Evolutionary conservation across 2,113 vertebrate genomes (phyloP).

Genomic region (Potamarius usumacintae): DNA sequence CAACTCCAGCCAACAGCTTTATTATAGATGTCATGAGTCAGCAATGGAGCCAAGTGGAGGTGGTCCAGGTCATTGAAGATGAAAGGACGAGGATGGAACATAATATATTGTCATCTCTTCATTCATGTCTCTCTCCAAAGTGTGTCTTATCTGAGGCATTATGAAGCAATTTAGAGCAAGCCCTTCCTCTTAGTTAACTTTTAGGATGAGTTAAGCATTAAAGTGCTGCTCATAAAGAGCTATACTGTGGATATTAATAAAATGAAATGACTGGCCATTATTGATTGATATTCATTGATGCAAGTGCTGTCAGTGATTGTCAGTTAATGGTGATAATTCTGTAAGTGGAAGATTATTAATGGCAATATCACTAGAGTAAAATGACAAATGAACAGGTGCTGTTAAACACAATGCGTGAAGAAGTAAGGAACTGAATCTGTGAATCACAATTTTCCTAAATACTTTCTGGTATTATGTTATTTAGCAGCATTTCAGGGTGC

Average conservation of each 20-base stretch:
- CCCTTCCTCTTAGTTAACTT: slow-evolving; percentile 47
- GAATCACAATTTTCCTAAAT: neutral
- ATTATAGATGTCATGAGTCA: slow-evolving; percentile 60
- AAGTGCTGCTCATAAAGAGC: slow-evolving; percentile 40
- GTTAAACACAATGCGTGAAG: slow-evolving; percentile 14
- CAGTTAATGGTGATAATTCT: slow-evolving; percentile 41
- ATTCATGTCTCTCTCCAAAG: slow-evolving; percentile 36
- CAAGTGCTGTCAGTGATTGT: slow-evolving; percentile 28
- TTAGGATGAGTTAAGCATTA: slow-evolving; percentile 44
- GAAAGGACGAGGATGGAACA: slow-evolving; percentile 46
- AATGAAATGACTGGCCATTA: slow-evolving; percentile 31
- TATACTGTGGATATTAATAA: slow-evolving; percentile 37
- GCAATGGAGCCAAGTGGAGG: slow-evolving; percentile 34
- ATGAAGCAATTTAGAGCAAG: slow-evolving; percentile 52
- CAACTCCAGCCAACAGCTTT: slow-evolving; percentile 51
- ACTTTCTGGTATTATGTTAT: neutral
- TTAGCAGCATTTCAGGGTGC: neutral
- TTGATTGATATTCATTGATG: slow-evolving; percentile 47
- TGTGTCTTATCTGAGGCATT: slow-evolving; percentile 46
- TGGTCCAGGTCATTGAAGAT: slow-evolving; percentile 47
- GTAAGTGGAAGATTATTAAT: slow-evolving; percentile 41
- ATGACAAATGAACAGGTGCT: slow-evolving; percentile 18
- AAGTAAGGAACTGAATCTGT: neutral
- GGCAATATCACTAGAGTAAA: slow-evolving; percentile 22
- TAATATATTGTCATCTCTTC: slow-evolving; percentile 56